phyloP scores from a whole-genome alignment of 2,113 vertebrate species.

The Mungos mungo region DNA sequence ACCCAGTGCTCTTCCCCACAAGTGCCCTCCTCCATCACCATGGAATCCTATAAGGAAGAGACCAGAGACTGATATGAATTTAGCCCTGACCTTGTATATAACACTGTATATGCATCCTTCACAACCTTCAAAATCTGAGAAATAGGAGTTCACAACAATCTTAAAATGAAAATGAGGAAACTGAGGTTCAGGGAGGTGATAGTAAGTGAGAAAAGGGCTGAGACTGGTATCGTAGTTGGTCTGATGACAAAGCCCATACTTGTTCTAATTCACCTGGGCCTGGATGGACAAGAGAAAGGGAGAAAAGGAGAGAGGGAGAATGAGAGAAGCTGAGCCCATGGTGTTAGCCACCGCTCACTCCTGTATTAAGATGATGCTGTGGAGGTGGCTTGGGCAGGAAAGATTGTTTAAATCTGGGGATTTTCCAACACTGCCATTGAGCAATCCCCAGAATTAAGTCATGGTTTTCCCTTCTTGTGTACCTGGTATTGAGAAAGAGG shows the following conservation, averaged over 20 bases:
- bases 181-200: neutral
- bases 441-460: conserved; percentile 59
- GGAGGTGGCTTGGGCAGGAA: neutral
- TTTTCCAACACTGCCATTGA: conserved; percentile 55
- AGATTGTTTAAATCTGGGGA: neutral
- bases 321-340: neutral
- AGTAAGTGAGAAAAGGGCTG: neutral
- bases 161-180: neutral
- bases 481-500: conserved; percentile 53
- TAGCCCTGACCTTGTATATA: neutral
- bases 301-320: neutral
- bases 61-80: neutral
- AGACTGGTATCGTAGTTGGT: neutral
- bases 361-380: neutral
- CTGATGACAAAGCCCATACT: neutral
- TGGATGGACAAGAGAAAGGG: neutral
- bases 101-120: neutral
- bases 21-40: no score
- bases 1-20: no score
- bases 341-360: neutral
- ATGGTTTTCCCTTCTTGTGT: conserved; percentile 14
- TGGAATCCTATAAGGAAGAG: neutral
- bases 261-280: neutral
- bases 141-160: neutral
- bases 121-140: neutral